Evolutionary conservation across 2,113 vertebrate species (phyloP), one percentile per base, ranked within the genome.

Genomic region (Sigmodon hispidus): DNA sequence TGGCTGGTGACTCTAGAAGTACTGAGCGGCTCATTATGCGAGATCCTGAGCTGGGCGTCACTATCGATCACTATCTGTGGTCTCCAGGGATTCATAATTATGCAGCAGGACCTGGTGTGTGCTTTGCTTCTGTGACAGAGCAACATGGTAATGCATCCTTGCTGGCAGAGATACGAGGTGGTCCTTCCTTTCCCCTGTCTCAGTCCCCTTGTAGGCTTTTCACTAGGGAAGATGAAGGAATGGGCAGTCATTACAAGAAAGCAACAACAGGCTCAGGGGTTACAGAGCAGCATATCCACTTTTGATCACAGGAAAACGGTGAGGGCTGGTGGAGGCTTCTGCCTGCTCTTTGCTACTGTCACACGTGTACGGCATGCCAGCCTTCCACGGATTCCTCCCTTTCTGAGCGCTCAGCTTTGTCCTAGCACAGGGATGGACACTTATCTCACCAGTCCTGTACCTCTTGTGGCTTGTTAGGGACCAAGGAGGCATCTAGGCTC

Each of bases 51-150:
- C 77, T 26, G 43, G 94, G 95, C 80, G 90, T 81, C 24, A 15
- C 96, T 95, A 97, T 98, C 89, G 97, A 98, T 98, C 97, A 97
- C 95, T 93, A 96, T 96, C 73, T 5, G 95, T 86, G 80, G 90
- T 94, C 96, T 77, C 96, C 0, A 24, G 94, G 93, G 96, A 93
- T 91, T 73, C 61, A 17, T 91, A 93, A 95, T 95, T 96, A 96
- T 96, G 88, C 94, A 80, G 94, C 93, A 72, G 86, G 80, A 26
- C 89, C 55, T 15, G n/a, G 89, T 11, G 29, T 36, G 3, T 75
- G 93, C 95, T 94, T 79, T 36, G 83, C 95, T 87, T 65, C 0
- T 48, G 89, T 43, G 77, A 86, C 48, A 22, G 81, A 93, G 84
- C 59, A 81, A 73, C 50, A 45, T 0, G 45, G 89, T 63, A 31